phyloP scores from a whole-genome alignment of 2,888 invertebrate species.

The Aspidapion aeneum region DNA sequence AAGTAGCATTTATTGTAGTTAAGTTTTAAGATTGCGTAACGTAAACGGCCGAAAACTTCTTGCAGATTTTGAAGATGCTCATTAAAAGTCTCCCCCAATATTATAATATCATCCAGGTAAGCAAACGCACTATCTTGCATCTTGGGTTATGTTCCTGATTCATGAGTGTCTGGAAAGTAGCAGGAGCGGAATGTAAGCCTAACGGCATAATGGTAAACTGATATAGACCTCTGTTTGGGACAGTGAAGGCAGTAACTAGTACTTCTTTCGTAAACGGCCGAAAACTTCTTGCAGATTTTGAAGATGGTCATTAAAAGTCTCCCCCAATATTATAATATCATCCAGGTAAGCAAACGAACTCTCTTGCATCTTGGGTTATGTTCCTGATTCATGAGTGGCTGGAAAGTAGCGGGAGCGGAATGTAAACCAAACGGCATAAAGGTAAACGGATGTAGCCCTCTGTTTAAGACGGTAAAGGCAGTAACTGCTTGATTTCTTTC shows the following conservation, averaged over 20 bases:
- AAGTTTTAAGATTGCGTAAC: background rate
- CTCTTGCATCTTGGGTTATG: too few species aligned
- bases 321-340: too few species aligned
- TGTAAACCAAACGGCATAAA: too few species aligned
- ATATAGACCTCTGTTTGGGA: background rate
- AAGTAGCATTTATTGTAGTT: background rate
- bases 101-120: background rate
- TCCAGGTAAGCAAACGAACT: too few species aligned
- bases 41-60: background rate
- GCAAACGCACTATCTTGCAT: background rate
- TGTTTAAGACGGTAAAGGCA: background rate
- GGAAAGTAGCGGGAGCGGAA: too few species aligned
- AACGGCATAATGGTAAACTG: background rate
- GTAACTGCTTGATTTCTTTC: background rate
- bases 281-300: too few species aligned
- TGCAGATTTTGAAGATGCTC: background rate
- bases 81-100: background rate
- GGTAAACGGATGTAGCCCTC: background rate
- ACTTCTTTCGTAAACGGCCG: too few species aligned
- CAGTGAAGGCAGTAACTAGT: too few species aligned
- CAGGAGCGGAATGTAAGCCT: background rate
- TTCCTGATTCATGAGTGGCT: too few species aligned
- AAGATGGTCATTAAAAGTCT: too few species aligned
- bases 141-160: background rate
- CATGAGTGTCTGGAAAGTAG: background rate